Evolutionary conservation across 53 echinoderm and acorn worm genomes (phyloP), one percentile per base, ranked within the genome.

Genomic region (Hippasteria phrygiana): DNA sequence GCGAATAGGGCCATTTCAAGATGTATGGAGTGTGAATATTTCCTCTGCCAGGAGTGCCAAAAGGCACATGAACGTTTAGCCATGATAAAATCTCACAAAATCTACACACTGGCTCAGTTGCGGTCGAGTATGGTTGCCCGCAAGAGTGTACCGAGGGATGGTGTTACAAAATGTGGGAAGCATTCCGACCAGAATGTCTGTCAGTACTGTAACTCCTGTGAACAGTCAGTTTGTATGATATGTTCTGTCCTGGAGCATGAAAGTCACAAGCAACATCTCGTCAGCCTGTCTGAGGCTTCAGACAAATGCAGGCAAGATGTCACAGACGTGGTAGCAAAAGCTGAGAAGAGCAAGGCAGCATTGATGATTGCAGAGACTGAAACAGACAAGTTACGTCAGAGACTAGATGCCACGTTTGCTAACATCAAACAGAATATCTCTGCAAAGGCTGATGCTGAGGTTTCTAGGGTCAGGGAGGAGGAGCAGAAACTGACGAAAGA

Each of bases 41-140:
- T 36, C 27, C 38, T 80, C n/a, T 80, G 80, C 29, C 17, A 29
- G 24, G 80, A 80, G 31, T 80, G 80, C 55, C 62, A 63, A 16
- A 59, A 20, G 32, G 80, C 80, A 39, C 80, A 80, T 28, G 41
- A 62, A 38, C 80, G 63, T 11, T 42, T 80, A 5, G 42, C 62
- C 22, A 39, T 62, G 62, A 59, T 80, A 41, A 80, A 37, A 63
- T 62, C 43, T 1, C 80, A 80, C 63, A 27, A 28, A 62, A 80
- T 80, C 43, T 62, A 28, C 43, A 80, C 63, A 6, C 80, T 80
- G 16, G 80, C 38, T 11, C 41, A 80, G 41, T 36, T 80, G 8
- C 37, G 41, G 42, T 59, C 80, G 12, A 10, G 22, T 24, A 40
- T 17, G 27, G 3, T 41, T 22, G 22, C 26, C 13, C 27, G 13